phyloP scores from a whole-genome alignment of 2,888 invertebrate genomes.

The Schizotus pectinicornis region DNA sequence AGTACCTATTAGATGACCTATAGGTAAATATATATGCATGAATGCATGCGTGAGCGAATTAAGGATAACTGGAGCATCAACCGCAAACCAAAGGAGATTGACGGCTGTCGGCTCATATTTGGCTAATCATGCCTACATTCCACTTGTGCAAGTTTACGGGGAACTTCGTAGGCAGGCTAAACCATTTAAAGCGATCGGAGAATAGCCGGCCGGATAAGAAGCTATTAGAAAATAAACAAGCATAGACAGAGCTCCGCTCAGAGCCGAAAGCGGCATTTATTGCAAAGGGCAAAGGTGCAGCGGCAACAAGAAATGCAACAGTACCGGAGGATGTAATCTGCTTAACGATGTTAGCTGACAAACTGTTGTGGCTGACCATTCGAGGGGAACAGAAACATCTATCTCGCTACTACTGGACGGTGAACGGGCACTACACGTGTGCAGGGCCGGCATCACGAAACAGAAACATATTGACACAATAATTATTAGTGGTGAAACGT shows the following conservation, averaged over 20 bases:
- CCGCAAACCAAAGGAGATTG: too few species aligned
- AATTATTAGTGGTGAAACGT: too few species aligned
- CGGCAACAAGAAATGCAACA: slow-evolving; percentile 39
- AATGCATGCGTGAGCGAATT: too few species aligned
- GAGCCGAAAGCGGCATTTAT: slow-evolving; percentile 35
- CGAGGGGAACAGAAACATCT: slow-evolving; percentile 54
- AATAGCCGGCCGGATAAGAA: slow-evolving; percentile 42
- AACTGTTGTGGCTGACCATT: slow-evolving; percentile 54
- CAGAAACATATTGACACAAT: background rate
- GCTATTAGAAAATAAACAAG: slow-evolving; percentile 44
- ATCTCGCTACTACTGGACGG: slow-evolving; percentile 48
- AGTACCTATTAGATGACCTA: too few species aligned
- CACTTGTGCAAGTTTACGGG: slow-evolving; percentile 46
- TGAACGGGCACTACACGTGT: background rate
- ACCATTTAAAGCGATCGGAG: slow-evolving; percentile 55
- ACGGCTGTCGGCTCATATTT: slow-evolving; percentile 41
- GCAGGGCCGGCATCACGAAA: background rate
- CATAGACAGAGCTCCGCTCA: too few species aligned
- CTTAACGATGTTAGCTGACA: slow-evolving; percentile 56
- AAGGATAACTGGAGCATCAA: too few species aligned
- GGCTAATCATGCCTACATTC: slow-evolving; percentile 41
- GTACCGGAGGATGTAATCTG: slow-evolving; percentile 54
- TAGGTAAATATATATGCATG: too few species aligned
- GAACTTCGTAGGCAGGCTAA: slow-evolving; percentile 53
- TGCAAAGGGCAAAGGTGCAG: slow-evolving; percentile 44